These are phyloP conservation scores for Taenioides sp. DNA, from an alignment of 2,797 vertebrate species.

Conservation along the genomic window DNA sequence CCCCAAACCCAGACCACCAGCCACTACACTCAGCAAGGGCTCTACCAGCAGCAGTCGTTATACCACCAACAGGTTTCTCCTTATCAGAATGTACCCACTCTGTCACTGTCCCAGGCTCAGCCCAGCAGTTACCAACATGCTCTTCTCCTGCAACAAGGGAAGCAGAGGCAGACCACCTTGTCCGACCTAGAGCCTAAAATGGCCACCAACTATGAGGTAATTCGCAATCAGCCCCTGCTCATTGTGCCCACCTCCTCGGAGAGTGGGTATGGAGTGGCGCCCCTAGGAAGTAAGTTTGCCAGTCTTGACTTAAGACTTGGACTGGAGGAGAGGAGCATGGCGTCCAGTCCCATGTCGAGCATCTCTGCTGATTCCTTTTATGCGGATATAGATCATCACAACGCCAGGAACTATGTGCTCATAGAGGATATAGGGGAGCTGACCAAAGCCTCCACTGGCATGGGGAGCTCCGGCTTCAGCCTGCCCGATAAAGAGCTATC, in stretches of 20 bases:
- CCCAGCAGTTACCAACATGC: slow-evolving; percentile 88
- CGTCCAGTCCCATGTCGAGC: slow-evolving; percentile 96
- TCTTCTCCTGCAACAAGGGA: slow-evolving; percentile 91
- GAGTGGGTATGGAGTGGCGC: slow-evolving; percentile 86
- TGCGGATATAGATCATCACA: slow-evolving; percentile 94
- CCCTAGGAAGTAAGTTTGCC: slow-evolving; percentile 89
- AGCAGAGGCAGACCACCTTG: slow-evolving; percentile 85
- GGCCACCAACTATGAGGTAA: slow-evolving; percentile 93
- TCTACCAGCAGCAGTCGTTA: slow-evolving; percentile 90
- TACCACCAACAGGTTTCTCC: slow-evolving; percentile 94
- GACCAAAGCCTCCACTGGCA: slow-evolving; percentile 86
- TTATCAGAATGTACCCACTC: slow-evolving; percentile 87
- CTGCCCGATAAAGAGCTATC: slow-evolving; percentile 93
- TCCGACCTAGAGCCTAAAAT: slow-evolving; percentile 94
- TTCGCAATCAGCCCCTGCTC: slow-evolving; percentile 93
- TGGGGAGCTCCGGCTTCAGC: slow-evolving; percentile 86
- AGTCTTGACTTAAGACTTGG: slow-evolving; percentile 93
- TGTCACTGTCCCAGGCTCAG: slow-evolving; percentile 86
- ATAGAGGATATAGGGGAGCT: slow-evolving; percentile 98
- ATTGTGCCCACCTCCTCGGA: slow-evolving; percentile 94
- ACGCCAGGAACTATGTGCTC: slow-evolving; percentile 91
- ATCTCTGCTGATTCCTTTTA: slow-evolving; percentile 98
- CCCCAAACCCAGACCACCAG: slow-evolving; percentile 92
- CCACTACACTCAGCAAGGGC: slow-evolving; percentile 88
- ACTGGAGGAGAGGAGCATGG: slow-evolving; percentile 93